These are phyloP conservation scores for Leptothorax acervorum DNA, from an alignment of 2,888 invertebrate species.

Conservation along the genomic window DNA sequence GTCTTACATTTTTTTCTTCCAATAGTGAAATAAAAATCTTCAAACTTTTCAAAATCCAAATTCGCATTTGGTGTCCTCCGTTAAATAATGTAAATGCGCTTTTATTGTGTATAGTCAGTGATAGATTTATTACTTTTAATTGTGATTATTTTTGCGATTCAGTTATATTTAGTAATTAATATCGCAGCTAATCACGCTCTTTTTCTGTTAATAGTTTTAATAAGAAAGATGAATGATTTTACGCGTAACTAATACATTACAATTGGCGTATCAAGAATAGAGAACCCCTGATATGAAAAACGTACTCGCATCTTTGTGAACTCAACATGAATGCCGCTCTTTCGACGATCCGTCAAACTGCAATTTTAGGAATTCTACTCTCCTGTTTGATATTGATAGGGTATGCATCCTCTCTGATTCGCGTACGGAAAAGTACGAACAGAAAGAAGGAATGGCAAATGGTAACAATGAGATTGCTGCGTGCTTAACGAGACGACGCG, in stretches of 20 bases:
- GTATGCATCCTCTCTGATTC: slow-evolving; percentile 36
- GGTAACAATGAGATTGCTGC: slow-evolving; percentile 14
- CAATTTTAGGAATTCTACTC: slow-evolving; percentile 68
- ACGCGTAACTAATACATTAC: not conserved
- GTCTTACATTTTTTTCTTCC: no score
- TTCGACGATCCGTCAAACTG: slow-evolving; percentile 58
- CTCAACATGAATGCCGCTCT: slow-evolving; percentile 45
- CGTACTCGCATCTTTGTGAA: not conserved
- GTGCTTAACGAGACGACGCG: slow-evolving; percentile 62
- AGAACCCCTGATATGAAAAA: not conserved
- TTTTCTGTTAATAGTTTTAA: not conserved
- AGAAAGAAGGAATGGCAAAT: not conserved
- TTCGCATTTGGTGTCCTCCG: no score
- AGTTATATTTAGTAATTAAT: not conserved
- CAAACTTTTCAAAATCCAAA: not conserved
- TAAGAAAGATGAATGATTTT: not conserved
- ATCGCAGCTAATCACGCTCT: not conserved
- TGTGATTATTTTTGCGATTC: not conserved
- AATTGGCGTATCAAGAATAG: not conserved
- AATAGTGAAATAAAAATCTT: not conserved
- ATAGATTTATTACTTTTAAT: slow-evolving; percentile 3
- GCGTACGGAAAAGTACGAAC: slow-evolving; percentile 50
- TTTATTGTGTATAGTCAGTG: not conserved
- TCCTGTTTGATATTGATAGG: slow-evolving; percentile 69
- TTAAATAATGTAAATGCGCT: not conserved